phyloP scores from a whole-genome alignment of 2,888 invertebrate genomes.

The Drosophila cracens region DNA sequence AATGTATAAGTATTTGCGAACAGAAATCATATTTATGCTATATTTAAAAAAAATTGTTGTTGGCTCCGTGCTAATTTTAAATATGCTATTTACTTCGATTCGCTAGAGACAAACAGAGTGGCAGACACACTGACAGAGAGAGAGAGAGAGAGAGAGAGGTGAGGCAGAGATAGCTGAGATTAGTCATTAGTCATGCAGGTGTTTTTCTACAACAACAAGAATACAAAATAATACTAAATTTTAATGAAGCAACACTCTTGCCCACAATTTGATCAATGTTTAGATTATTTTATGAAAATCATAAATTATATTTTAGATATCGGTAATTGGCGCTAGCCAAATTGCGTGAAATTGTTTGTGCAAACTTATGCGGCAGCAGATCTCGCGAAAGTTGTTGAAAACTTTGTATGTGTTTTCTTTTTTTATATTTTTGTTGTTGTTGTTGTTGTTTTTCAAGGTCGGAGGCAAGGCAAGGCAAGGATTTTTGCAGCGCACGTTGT shows the following conservation, averaged over 20 bases:
- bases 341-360: slow-evolving; percentile 60
- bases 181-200: slow-evolving; percentile 65
- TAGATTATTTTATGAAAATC: slow-evolving; percentile 35
- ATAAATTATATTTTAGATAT: slow-evolving; percentile 58
- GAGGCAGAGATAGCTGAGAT: background rate
- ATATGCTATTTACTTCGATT: slow-evolving; percentile 38
- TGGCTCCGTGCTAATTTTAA: slow-evolving; percentile 60
- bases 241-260: slow-evolving; percentile 7
- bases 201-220: slow-evolving; percentile 41
- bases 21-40: slow-evolving; percentile 54
- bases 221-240: background rate
- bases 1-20: slow-evolving; percentile 21
- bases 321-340: slow-evolving; percentile 47
- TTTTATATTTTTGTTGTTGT: background rate
- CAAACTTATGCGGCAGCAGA: slow-evolving; percentile 57
- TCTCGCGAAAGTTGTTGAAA: slow-evolving; percentile 55
- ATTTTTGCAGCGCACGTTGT: slow-evolving; percentile 44
- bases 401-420: slow-evolving; percentile 12
- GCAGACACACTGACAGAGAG: background rate
- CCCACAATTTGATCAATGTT: slow-evolving; percentile 28
- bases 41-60: slow-evolving; percentile 64
- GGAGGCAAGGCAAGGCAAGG: slow-evolving; percentile 57
- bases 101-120: background rate
- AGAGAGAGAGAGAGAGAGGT: background rate
- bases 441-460: slow-evolving; percentile 46